These are phyloP conservation scores for Lampris incognitus DNA, from an alignment of 2,113 vertebrate genomes.

Conservation along the genomic window DNA sequence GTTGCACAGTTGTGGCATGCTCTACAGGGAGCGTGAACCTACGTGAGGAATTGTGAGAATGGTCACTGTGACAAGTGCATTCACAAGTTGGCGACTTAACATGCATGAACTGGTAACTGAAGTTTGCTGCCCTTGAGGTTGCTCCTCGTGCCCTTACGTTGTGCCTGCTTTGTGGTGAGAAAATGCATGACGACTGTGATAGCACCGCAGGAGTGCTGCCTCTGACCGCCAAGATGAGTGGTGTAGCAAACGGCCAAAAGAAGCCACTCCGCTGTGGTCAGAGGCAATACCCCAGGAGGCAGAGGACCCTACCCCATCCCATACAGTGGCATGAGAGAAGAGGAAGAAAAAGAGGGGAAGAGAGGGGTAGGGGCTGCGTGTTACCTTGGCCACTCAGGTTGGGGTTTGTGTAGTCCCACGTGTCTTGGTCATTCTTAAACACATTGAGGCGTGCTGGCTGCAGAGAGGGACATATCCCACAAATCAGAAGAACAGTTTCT, in stretches of 20 bases:
- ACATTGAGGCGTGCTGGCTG: conserved; percentile 96
- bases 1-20: conserved; percentile 73
- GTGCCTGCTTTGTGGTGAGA: conserved; percentile 66
- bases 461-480: conserved; percentile 20
- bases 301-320: conserved; percentile 60
- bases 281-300: conserved; percentile 68
- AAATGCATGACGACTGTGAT: conserved; percentile 67
- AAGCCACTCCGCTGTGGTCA: conserved; percentile 42
- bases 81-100: conserved; percentile 28
- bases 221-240: conserved; percentile 32
- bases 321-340: conserved; percentile 84
- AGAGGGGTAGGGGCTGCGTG: conserved; percentile 21
- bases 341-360: conserved; percentile 43
- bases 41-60: conserved; percentile 38
- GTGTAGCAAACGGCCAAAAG: not conserved
- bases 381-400: conserved; percentile 96
- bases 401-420: conserved; percentile 98
- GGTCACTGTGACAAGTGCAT: conserved; percentile 38
- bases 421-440: conserved; percentile 98
- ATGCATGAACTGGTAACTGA: conserved; percentile 61
- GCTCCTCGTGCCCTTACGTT: conserved; percentile 79
- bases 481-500: not conserved
- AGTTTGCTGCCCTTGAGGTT: conserved; percentile 65
- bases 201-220: conserved; percentile 66
- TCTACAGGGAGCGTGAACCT: conserved; percentile 61